Conservation (phyloP, 2,113 vertebrate species). For the Trachemys scripta region DNA sequence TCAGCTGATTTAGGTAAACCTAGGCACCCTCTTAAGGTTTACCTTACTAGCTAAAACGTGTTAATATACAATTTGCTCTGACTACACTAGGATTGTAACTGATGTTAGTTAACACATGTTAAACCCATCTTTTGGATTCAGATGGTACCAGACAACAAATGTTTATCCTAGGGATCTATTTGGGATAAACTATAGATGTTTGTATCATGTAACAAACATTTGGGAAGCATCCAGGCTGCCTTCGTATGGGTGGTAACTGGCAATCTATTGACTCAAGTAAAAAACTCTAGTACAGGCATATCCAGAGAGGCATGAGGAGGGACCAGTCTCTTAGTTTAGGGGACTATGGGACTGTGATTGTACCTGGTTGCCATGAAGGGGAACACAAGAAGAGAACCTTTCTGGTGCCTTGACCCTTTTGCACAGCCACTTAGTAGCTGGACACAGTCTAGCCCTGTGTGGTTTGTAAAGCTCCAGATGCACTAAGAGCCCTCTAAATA, state of each 20-base stretch:
- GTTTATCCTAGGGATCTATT: neutral
- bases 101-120: neutral
- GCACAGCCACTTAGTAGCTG: neutral
- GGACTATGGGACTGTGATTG: neutral
- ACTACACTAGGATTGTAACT: conserved; percentile 50
- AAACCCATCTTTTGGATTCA: conserved; percentile 18
- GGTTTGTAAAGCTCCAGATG: neutral
- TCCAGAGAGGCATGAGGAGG: neutral
- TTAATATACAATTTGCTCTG: conserved; percentile 27
- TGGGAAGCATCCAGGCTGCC: neutral
- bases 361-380: fast-evolving
- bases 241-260: neutral
- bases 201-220: neutral
- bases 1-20: neutral
- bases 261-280: neutral
- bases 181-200: conserved; percentile 45
- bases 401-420: conserved; percentile 43
- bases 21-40: neutral
- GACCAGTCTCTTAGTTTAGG: neutral
- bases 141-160: neutral
- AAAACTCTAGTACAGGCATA: neutral
- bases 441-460: neutral
- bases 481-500: conserved; percentile 18
- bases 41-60: neutral
- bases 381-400: neutral